Percentiles rank a stretch among this genome's conserved stretches.
Conservation (phyloP, 2,113 vertebrate species). For the Ophiodon elongatus region DNA sequence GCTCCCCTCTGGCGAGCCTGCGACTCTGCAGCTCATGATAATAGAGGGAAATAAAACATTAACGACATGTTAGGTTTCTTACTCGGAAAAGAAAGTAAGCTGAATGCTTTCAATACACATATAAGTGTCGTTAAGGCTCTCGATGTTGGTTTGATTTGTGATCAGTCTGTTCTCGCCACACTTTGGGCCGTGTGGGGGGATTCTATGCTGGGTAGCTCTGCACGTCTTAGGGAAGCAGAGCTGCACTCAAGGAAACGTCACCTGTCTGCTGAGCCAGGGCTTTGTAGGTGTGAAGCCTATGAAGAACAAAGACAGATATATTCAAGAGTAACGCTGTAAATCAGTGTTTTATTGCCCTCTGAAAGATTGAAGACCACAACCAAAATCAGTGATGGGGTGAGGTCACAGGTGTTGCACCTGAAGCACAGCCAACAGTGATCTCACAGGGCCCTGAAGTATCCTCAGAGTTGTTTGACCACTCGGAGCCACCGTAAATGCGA, state of each 20-base stretch:
- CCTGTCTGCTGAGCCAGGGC: not conserved
- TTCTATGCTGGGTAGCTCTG: not conserved
- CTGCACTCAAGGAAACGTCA: not conserved
- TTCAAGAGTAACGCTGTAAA: not conserved
- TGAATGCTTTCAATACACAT: not conserved
- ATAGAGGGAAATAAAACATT: slow-evolving; percentile 10
- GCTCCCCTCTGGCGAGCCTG: slow-evolving; percentile 17
- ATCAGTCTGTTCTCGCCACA: not conserved
- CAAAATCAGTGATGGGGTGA: not conserved
- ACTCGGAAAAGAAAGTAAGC: not conserved
- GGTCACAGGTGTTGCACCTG: too few relatives aligned
- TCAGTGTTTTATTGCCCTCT: not conserved
- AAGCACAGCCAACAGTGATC: too few relatives aligned
- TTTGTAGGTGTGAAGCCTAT: not conserved
- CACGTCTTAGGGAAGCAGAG: not conserved
- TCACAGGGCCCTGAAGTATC: too few relatives aligned
- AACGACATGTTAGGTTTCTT: not conserved
- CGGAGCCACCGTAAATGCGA: not conserved
- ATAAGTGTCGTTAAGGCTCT: not conserved
- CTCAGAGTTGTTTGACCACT: not conserved
- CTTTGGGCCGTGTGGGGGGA: too few relatives aligned
- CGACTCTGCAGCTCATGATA: not conserved
- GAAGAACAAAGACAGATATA: not conserved
- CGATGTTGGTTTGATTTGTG: not conserved
- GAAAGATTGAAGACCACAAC: not conserved